A percentile compares a stretch with the other conserved stretches of the same genome.
These are phyloP conservation scores for Oryzias woworae DNA, from an alignment of 2,113 vertebrate genomes.

Conservation along the genomic window DNA sequence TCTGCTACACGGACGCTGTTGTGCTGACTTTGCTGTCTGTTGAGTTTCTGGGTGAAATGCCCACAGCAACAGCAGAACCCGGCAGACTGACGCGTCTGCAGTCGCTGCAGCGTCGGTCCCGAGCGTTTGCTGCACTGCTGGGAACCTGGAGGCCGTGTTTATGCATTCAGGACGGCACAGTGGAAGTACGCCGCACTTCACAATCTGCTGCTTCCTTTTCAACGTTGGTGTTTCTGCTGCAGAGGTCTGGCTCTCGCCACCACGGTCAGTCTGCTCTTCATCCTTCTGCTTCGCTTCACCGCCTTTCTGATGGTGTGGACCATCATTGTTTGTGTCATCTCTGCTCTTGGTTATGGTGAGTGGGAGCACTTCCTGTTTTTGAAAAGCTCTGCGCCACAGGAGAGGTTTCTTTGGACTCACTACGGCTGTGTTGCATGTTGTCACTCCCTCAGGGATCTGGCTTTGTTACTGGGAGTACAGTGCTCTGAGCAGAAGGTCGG, in stretches of 20 bases:
- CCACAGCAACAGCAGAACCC: too few species aligned
- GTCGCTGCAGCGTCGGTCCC: too few species aligned
- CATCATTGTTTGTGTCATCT: conserved; percentile 85
- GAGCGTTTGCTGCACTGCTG: too few species aligned
- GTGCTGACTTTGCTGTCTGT: too few species aligned
- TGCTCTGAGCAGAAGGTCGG: conserved; percentile 75
- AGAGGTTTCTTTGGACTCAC: not conserved
- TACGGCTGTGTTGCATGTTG: not conserved
- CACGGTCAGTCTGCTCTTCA: conserved; percentile 88
- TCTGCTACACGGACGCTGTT: too few species aligned
- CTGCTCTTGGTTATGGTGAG: conserved; percentile 85
- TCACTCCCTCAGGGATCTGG: conserved; percentile 82
- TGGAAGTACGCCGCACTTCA: not conserved
- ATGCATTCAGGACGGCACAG: too few species aligned
- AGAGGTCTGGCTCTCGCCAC: conserved; percentile 91
- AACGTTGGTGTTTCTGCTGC: conserved; percentile 37
- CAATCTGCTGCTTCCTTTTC: not conserved
- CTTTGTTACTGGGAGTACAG: conserved; percentile 87
- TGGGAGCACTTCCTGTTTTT: not conserved
- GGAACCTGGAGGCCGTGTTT: too few species aligned
- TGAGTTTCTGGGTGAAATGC: too few species aligned
- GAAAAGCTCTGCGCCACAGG: not conserved
- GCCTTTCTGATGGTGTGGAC: conserved; percentile 92
- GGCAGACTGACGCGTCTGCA: too few species aligned
- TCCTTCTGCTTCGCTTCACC: conserved; percentile 87